Base-by-base conservation (phyloP, 2,888 invertebrate genomes). In the Clanis bilineata region DNA sequence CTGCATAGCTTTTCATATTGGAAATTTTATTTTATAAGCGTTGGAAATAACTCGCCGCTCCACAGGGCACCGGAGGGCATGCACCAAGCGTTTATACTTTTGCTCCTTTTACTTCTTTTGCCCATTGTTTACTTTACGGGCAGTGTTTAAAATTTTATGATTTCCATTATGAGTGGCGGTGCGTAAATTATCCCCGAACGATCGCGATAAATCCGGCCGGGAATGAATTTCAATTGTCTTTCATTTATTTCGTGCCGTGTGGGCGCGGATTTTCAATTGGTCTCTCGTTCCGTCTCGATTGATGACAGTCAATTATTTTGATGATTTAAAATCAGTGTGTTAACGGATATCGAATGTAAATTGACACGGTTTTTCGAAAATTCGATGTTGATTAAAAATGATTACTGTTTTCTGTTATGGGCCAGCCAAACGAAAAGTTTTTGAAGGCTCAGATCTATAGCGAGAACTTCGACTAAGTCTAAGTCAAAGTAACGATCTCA, bases 101-200 rank as follows among this genome's bases (percentile, higher is more conserved):
- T 86, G 79, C 79, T 87, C 85, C 83, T 90, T 90, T 83, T 86
- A 79, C 79, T 87, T 84, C 83, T 90, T 90, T 90, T 88, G 73
- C 76, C 87, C 88, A 91, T 91, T 92, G 91, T 92, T 92, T 90
- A 86, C 86, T 91, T 89, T 85, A 86, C 85, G 77, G 81, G 72
- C 82, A 82, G 81, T 83, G 81, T 83, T 85, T 82, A 82, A 85
- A 86, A 77, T 83, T 90, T 90, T 91, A 90, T 85, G 88, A 87
- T 87, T 85, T 82, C 84, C 87, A 86, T 88, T 83, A 83, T 80
- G 82, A 82, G 76, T 79, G 85, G 83, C 72, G 45, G 15, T 60
- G 64, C 64, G 81, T 85, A 84, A 86, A 86, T 88, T 86, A 85
- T 85, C 81, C 87, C 85, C 86, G n/a, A n/a, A n/a, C 85, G 79